These are phyloP conservation scores for Agrotis segetum DNA, from an alignment of 2,888 invertebrate genomes.

Conservation along the genomic window DNA sequence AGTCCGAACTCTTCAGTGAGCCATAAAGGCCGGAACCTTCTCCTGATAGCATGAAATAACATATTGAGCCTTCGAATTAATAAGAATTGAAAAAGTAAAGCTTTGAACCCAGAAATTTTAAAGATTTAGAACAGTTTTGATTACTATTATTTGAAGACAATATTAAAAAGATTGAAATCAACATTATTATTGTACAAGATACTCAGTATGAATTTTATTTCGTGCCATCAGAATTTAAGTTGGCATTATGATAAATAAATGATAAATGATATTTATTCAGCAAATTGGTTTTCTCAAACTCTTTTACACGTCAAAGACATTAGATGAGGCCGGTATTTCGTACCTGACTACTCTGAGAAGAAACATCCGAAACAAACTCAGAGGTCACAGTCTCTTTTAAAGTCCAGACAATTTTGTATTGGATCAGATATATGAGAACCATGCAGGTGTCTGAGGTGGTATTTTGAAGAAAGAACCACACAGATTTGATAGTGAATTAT, in stretches of 20 bases:
- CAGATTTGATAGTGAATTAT: conserved; percentile 4
- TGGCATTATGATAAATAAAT: too few species aligned
- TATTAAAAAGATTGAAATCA: not conserved
- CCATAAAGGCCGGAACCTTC: conserved; percentile 95
- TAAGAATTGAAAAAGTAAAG: not conserved
- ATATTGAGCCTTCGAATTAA: conserved; percentile 21
- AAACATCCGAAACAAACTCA: too few species aligned
- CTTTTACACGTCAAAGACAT: too few species aligned
- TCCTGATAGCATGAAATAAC: conserved; percentile 81
- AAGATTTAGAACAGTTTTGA: not conserved
- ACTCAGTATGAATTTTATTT: conserved; percentile 44
- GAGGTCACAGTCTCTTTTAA: too few species aligned
- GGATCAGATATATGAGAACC: too few species aligned
- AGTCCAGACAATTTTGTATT: too few species aligned
- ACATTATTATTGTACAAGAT: not conserved
- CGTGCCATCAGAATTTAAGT: conserved; percentile 44
- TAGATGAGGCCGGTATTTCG: too few species aligned
- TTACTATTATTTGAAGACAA: not conserved
- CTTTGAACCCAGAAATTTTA: not conserved
- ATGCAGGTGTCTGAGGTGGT: too few species aligned
- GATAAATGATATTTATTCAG: too few species aligned
- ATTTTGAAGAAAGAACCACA: too few species aligned
- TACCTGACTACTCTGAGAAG: too few species aligned
- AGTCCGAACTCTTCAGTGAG: conserved; percentile 95
- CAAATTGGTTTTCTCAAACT: too few species aligned